Evolutionary conservation across 2,797 vertebrate genomes (phyloP), one percentile per base, ranked within the genome.

Genomic region (Scarus forsteni): DNA sequence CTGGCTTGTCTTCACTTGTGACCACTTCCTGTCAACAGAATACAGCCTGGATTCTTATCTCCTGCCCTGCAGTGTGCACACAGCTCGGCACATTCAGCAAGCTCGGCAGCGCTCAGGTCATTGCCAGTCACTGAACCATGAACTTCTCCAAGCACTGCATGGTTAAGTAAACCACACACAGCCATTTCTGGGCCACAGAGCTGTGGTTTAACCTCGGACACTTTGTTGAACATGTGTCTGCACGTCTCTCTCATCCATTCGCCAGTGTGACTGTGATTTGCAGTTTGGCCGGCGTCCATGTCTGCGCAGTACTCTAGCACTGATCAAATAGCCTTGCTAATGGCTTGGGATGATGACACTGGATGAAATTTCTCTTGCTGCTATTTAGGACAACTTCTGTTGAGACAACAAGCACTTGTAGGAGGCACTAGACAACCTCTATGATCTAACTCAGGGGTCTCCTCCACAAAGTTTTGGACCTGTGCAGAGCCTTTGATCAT

Each of bases 261-360:
- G 11, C 55, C 44, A 71, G 59, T 59, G 67, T 56, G 76, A 59
- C 69, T 74, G 76, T 60, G 80, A 87, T 85, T 77, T 82, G 77
- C 80, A 69, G 75, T 70, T 80, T 79, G 85, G 82, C 81, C 27
- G 2, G 59, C 66, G 11, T 88, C 86, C 85, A 79, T 12, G 60
- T 65, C 57, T 1, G 27, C 6, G 38, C 66, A 79, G 49, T 57
- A 81, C 69, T 68, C 73, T 46, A 60, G 43, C 70, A 7, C 85
- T 79, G 80, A 88, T 90, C 81, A 86, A 86, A 91, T 88, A 70
- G 85, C 87, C 75, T 79, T 66, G 5, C 79, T 85, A 85, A 88
- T 85, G 80, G 76, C 79, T 63, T 1, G n/a, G 71, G 74, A 85
- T 89, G 85, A 88, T 83, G 85, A 88, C 85, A 88, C 73, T 35